Evolutionary conservation across 64 coral and sea anemone genomes (phyloP), one percentile per base, ranked within the genome.

Genomic region (Acropora tenuis): DNA sequence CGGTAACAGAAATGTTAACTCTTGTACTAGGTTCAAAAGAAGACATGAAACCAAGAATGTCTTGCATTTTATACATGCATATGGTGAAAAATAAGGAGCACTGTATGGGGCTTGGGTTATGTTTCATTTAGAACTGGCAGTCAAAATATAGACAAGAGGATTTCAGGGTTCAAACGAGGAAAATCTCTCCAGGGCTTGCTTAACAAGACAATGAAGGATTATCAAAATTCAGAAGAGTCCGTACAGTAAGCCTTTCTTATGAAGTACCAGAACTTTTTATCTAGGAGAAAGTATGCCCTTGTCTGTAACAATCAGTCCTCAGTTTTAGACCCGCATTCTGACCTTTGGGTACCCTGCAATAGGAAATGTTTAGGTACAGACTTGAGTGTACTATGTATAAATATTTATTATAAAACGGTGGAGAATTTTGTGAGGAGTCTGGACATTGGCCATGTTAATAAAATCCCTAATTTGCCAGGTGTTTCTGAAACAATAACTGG

Each of bases 371-470:
- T 60, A 82, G 79, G 57, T 82, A 6, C 59, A 10, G 50, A 82
- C 9, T 63, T 82, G 17, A 53, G 79, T 20, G 19, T 55, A 8
- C 79, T 52, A 58, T 19, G 41, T 82, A 58, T 82, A 63, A 58
- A 16, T 57, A 44, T 82, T 82, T 75, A 48, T 58, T 8, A 82
- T 17, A 40, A 75, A 7, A 4, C 6, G 43, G 43, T 75, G 18
- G 73, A 75, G 8, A 4, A 75, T 9, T 82, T 55, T 82, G 79
- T 4, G 17, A 82, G 12, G 44, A 18, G 3, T 58, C 30, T 52
- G 18, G 79, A 82, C 57, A 82, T 82, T 82, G 79, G 79, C 41
- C 49, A 82, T 60, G 79, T 82, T 17, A 75, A 75, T 40, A 9
- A 75, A 1, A 75, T 75, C 17, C 73, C 73, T 7, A 44, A 44